Conservation (phyloP, 2,113 vertebrate genomes). For the Corvus hawaiiensis region DNA sequence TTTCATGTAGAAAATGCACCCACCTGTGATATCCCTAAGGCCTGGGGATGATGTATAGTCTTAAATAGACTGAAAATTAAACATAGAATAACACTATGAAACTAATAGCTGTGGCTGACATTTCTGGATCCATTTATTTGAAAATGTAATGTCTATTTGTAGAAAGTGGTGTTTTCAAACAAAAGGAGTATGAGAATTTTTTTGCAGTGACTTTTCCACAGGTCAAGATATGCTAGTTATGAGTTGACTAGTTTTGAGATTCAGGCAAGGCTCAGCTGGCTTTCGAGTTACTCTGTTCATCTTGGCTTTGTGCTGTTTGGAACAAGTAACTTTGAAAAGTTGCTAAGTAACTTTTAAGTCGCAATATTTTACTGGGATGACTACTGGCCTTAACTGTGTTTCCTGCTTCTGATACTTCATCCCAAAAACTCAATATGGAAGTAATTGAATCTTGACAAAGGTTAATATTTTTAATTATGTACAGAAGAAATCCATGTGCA, state of each 20-base stretch:
- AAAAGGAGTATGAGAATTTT: not conserved
- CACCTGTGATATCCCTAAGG: not conserved
- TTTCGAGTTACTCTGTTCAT: accelerated
- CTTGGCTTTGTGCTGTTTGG: not conserved
- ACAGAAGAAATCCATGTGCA: not conserved
- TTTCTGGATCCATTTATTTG: not conserved
- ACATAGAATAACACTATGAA: not conserved
- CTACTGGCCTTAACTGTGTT: not conserved
- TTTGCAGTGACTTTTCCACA: not conserved
- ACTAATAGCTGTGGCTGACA: not conserved
- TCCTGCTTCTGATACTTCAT: not conserved
- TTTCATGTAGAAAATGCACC: slow-evolving; percentile 36
- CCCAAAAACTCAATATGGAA: not conserved
- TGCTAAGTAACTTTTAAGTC: not conserved
- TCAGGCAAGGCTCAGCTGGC: not conserved
- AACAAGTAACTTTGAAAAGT: not conserved
- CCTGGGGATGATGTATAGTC: not conserved
- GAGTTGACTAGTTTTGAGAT: not conserved
- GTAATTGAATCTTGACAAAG: not conserved
- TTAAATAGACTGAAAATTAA: slow-evolving; percentile 19
- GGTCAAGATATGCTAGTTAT: not conserved
- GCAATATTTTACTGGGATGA: not conserved
- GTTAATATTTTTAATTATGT: not conserved
- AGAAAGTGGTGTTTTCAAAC: not conserved
- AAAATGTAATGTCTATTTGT: not conserved